These are phyloP conservation scores for Brachypodius melanocephalos DNA, from an alignment of 2,113 vertebrate genomes.

Conservation along the genomic window DNA sequence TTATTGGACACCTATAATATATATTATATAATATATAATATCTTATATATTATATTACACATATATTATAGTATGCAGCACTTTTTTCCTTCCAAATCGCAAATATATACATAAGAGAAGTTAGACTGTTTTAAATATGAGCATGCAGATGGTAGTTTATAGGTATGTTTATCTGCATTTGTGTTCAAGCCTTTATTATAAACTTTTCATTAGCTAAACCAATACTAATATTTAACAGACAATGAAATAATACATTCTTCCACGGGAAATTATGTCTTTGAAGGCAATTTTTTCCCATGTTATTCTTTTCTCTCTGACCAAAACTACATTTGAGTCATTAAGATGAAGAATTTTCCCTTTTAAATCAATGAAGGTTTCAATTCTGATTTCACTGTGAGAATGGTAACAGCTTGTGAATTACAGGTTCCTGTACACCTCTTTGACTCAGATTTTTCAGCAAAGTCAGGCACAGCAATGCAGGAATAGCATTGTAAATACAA, in stretches of 20 bases:
- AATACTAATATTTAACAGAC: not conserved
- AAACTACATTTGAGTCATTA: not conserved
- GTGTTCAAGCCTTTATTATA: not conserved
- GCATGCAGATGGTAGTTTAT: not conserved
- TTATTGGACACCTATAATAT: not conserved
- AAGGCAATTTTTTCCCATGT: not conserved
- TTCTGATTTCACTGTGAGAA: not conserved
- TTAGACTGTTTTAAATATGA: not conserved
- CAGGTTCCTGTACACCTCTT: not conserved
- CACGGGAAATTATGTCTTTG: not conserved
- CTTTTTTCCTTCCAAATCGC: not conserved
- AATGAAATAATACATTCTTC: not conserved
- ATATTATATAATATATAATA: not conserved
- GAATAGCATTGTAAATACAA: conserved; percentile 42
- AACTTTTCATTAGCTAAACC: not conserved
- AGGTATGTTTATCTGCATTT: not conserved
- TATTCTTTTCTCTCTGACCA: not conserved
- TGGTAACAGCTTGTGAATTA: not conserved
- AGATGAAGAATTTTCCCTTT: not conserved
- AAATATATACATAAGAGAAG: not conserved
- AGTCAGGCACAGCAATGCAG: not conserved
- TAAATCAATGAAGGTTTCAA: not conserved
- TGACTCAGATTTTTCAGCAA: conserved; percentile 35
- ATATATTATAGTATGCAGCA: not conserved
- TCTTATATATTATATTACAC: no score